A percentile compares a stretch with the other conserved stretches of the same genome.
Evolutionary conservation across 2,797 vertebrate genomes (phyloP).

Genomic region (Hoplostethus atlanticus): DNA sequence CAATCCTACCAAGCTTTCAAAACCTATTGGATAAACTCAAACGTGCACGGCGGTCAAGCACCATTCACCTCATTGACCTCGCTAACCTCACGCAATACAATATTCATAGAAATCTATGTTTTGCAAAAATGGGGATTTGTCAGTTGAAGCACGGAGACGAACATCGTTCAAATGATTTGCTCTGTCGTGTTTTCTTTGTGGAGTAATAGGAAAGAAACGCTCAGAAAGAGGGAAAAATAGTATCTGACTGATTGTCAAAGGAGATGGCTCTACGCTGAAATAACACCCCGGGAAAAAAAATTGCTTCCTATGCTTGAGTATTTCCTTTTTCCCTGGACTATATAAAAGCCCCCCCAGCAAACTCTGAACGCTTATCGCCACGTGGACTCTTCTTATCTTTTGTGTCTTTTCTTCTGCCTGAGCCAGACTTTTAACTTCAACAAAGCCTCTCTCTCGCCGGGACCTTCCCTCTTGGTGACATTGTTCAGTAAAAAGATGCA

Average conservation of each 20-base stretch:
- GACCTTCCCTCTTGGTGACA: not conserved
- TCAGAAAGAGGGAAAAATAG: not conserved
- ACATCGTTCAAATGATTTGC: not conserved
- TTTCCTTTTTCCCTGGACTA: constrained; percentile 13
- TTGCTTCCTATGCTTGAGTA: constrained; percentile 8
- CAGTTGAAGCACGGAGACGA: not conserved
- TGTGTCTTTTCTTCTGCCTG: constrained; percentile 8
- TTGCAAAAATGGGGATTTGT: no score
- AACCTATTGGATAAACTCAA: no score
- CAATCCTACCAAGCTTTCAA: no score
- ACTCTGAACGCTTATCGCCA: not conserved
- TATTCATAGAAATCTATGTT: not conserved
- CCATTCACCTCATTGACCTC: not conserved
- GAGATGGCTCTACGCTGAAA: constrained; percentile 23
- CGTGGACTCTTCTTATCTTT: constrained; percentile 13
- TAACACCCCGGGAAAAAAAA: constrained; percentile 11
- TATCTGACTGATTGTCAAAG: constrained; percentile 15
- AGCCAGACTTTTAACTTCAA: constrained; percentile 2
- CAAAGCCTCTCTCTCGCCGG: not conserved
- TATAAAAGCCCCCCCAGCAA: constrained; percentile 21
- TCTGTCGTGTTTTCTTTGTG: not conserved
- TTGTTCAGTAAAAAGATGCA: constrained; percentile 8
- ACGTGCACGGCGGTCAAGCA: no score
- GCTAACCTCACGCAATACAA: not conserved
- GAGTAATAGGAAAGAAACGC: not conserved